A percentile compares a stretch with the other conserved stretches of the same genome.
These are phyloP conservation scores for Lissocephala sabroskyi DNA, from an alignment of 2,888 invertebrate genomes.

Conservation along the genomic window DNA sequence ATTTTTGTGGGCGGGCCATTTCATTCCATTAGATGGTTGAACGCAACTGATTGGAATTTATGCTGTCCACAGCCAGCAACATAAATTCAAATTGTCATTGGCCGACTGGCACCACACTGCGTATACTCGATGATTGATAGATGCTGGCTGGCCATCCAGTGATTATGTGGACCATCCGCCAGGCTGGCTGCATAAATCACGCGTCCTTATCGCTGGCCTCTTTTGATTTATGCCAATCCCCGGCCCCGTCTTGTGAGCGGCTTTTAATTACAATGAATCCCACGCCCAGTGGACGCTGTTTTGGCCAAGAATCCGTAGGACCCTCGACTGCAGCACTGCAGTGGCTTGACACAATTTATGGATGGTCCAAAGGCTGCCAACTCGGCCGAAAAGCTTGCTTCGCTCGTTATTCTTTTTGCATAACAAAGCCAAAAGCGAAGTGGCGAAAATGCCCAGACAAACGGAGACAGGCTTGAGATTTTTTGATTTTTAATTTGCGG, in stretches of 20 bases:
- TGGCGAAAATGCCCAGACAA: conserved; percentile 10
- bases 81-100: neutral
- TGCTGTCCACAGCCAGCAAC: neutral
- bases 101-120: neutral
- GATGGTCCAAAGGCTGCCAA: conserved; percentile 5
- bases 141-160: neutral
- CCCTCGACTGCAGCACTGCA: neutral
- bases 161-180: too few relatives aligned
- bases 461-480: conserved; percentile 6
- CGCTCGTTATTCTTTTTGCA: conserved; percentile 27
- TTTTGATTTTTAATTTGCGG: conserved; percentile 37
- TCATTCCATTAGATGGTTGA: too few relatives aligned
- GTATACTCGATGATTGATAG: conserved; percentile 8
- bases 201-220: conserved; percentile 22
- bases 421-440: conserved; percentile 36
- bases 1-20: too few relatives aligned
- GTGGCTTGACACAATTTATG: conserved; percentile 49
- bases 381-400: neutral
- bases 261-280: conserved; percentile 48
- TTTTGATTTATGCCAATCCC: conserved; percentile 45
- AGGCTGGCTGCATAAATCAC: conserved; percentile 22
- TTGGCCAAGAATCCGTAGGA: neutral
- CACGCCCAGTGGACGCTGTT: conserved; percentile 4
- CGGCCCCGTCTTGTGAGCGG: conserved; percentile 34
- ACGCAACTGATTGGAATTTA: neutral